Base-by-base conservation (phyloP, 2,888 invertebrate species). In the Epicampocera succincta region DNA sequence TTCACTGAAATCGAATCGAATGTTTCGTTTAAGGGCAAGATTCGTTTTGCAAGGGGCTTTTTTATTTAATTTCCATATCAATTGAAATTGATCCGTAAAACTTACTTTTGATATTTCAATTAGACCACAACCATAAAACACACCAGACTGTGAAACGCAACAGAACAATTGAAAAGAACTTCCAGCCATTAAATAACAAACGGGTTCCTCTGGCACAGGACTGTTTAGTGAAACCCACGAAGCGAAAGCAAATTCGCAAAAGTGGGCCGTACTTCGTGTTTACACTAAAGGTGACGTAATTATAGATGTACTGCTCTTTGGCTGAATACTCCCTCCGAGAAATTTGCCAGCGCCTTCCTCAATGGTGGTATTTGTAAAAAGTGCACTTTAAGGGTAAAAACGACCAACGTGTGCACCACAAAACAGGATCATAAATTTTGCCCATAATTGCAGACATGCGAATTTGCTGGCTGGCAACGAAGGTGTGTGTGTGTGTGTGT, bases 281-380 rank as follows among this genome's bases (percentile, higher is more conserved):
- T 80, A 84, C 84, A 82, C 84, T 75, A 73, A 74, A 84, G 83
- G 84, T 84, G 84, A 84, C 84, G 84, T 84, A 84, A 84, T 84
- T 84, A 84, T 80, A 84, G 84, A 83, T 83, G 83, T 83, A 84
- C 83, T 83, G 42, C 46, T 66, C 71, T 52, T 66, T 44, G 72
- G 50, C 74, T 63, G 77, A 71, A 69, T 52, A 82, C 73, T 79
- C 65, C 76, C 78, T 79, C 50, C 60, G 52, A 73, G 60, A 73
- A 73, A 66, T 73, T 72, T 72, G 52, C 72, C 60, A 66, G 78
- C 60, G 78, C 66, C 72, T 61, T 58, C 66, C 29, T n/a, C 52
- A 72, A 79, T 72, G 44, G 68, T 68, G 29, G 8, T 21, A 42
- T 68, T 61, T 68, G 33, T 60, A 50, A 75, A 1, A 58, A 66